Percentiles rank a stretch among this genome's conserved stretches.
phyloP scores from a whole-genome alignment of 2,113 vertebrate species.

The Pituophis catenifer region DNA sequence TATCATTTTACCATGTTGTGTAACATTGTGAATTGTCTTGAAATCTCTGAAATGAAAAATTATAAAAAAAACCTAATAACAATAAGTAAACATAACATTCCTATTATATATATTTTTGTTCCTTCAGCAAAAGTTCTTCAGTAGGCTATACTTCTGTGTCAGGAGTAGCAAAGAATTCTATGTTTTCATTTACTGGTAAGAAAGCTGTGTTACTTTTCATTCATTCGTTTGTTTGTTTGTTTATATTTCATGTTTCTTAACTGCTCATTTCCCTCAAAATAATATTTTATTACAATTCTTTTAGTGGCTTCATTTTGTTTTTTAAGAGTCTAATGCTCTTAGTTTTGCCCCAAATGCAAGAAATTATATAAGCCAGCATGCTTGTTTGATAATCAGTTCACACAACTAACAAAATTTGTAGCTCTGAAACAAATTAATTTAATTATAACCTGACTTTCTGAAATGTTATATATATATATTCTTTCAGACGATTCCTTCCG shows the following conservation, averaged over 20 bases:
- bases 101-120: slow-evolving; percentile 14
- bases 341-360: background rate
- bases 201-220: slow-evolving; percentile 8
- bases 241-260: background rate
- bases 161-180: slow-evolving; percentile 64
- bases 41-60: background rate
- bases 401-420: background rate
- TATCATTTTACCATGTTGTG: background rate
- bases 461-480: slow-evolving; percentile 17
- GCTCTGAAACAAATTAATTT: background rate
- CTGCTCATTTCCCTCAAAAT: background rate
- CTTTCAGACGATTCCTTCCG: slow-evolving; percentile 82
- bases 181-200: slow-evolving; percentile 74
- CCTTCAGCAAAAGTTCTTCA: slow-evolving; percentile 71
- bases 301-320: background rate
- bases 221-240: background rate
- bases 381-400: background rate
- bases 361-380: background rate
- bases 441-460: background rate
- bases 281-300: background rate
- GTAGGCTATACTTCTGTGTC: slow-evolving; percentile 60
- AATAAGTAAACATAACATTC: background rate
- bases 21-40: background rate
- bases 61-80: background rate
- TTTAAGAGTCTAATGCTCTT: background rate